Percentiles rank a stretch among this genome's conserved stretches.
Evolutionary conservation across 2,113 vertebrate species (phyloP).

Genomic region (Rhinoderma darwinii): DNA sequence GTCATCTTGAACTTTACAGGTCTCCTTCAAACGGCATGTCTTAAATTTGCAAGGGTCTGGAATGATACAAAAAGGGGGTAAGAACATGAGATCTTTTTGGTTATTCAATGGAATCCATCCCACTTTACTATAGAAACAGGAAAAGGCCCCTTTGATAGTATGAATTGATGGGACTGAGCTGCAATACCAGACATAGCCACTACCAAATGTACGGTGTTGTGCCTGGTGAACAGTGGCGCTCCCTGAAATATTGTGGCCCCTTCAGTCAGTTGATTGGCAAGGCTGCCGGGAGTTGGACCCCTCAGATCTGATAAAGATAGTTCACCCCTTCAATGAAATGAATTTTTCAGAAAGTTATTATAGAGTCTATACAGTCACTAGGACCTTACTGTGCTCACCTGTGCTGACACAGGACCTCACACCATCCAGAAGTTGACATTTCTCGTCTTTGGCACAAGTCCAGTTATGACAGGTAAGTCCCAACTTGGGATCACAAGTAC

Average conservation of each 20-base stretch:
- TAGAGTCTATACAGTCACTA: neutral
- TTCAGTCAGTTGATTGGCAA: too few relatives aligned
- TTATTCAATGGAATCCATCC: too few relatives aligned
- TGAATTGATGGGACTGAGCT: too few relatives aligned
- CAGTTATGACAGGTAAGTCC: conserved; percentile 14
- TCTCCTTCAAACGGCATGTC: neutral
- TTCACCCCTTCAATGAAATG: conserved; percentile 32
- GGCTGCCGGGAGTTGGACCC: too few relatives aligned
- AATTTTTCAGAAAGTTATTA: too few relatives aligned
- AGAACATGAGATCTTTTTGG: neutral
- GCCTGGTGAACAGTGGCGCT: too few relatives aligned
- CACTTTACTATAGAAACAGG: too few relatives aligned
- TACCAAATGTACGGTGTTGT: too few relatives aligned
- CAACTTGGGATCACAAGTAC: conserved; percentile 21
- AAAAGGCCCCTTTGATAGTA: too few relatives aligned
- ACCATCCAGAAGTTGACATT: conserved; percentile 37
- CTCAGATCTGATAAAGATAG: conserved; percentile 68
- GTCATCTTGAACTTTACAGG: conserved; percentile 1
- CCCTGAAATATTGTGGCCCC: too few relatives aligned
- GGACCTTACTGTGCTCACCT: neutral
- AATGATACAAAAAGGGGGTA: neutral
- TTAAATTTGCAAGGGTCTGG: conserved; percentile 77
- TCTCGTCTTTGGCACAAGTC: conserved; percentile 8
- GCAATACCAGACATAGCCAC: too few relatives aligned
- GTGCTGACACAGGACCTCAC: conserved; percentile 33